These are phyloP conservation scores for Acleris cristana DNA, from an alignment of 2,888 invertebrate species.

Conservation along the genomic window DNA sequence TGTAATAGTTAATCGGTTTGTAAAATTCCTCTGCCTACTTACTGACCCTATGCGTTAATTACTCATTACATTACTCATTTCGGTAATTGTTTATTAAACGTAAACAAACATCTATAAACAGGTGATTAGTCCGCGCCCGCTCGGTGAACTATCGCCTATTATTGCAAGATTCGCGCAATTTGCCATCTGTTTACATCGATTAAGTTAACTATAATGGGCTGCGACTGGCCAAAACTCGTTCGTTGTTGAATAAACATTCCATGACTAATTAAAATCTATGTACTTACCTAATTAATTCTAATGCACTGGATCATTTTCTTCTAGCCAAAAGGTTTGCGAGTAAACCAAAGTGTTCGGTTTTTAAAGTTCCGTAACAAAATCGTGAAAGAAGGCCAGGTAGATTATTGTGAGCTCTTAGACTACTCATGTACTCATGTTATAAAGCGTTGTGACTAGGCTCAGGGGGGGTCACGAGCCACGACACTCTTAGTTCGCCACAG, in stretches of 20 bases:
- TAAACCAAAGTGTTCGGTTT: too few relatives aligned
- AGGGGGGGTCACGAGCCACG: too few relatives aligned
- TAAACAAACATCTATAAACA: constrained; percentile 17
- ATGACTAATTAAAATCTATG: background rate
- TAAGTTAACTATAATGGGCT: background rate
- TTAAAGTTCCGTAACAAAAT: too few relatives aligned
- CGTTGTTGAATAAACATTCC: background rate
- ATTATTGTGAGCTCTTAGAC: too few relatives aligned
- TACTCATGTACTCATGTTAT: too few relatives aligned
- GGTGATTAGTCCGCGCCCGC: background rate
- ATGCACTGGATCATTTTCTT: too few relatives aligned
- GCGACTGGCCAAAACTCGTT: background rate
- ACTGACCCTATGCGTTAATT: background rate
- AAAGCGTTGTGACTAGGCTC: too few relatives aligned
- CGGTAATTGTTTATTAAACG: background rate
- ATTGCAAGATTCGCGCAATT: background rate
- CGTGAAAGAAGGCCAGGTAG: too few relatives aligned
- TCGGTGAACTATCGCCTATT: background rate
- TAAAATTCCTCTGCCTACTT: background rate
- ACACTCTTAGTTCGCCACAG: too few relatives aligned
- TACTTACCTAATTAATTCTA: background rate
- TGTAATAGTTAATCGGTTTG: background rate
- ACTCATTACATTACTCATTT: background rate
- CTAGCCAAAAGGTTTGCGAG: too few relatives aligned
- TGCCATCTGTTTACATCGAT: background rate